Conservation (phyloP, 2,113 vertebrate genomes). For the Callionymus lyra region DNA sequence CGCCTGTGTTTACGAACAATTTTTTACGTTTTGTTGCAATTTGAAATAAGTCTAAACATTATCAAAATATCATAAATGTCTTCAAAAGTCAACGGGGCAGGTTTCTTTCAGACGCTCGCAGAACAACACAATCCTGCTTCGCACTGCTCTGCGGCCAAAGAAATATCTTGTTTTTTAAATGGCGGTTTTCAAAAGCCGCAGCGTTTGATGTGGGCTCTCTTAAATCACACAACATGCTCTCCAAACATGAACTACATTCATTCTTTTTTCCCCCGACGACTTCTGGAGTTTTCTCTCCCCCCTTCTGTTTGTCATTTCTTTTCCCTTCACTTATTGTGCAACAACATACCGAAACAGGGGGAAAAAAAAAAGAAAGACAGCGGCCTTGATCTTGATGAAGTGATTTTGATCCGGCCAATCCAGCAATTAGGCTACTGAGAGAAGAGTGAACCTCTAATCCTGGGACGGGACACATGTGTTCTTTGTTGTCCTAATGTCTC, state of each 20-base stretch:
- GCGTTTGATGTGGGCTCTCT: conserved; percentile 64
- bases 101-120: conserved; percentile 25
- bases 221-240: conserved; percentile 70
- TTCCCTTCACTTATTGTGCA: conserved; percentile 57
- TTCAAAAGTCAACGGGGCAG: no score
- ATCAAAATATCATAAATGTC: no score
- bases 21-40: no score
- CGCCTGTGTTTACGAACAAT: no score
- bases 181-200: conserved; percentile 58
- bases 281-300: conserved; percentile 22
- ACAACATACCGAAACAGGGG: conserved; percentile 39
- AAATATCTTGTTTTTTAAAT: conserved; percentile 64
- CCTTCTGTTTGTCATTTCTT: conserved; percentile 31
- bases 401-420: conserved; percentile 60
- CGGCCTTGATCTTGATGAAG: conserved; percentile 55
- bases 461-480: conserved; percentile 48
- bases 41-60: no score
- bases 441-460: conserved; percentile 59
- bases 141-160: conserved; percentile 47
- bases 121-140: conserved; percentile 51
- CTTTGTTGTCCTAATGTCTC: conserved; percentile 66
- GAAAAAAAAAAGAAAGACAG: conserved; percentile 48
- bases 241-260: conserved; percentile 64
- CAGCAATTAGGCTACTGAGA: conserved; percentile 61
- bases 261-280: conserved; percentile 43